Evolutionary conservation across 2,888 invertebrate species (phyloP).

Genomic region (Ischnura elegans): DNA sequence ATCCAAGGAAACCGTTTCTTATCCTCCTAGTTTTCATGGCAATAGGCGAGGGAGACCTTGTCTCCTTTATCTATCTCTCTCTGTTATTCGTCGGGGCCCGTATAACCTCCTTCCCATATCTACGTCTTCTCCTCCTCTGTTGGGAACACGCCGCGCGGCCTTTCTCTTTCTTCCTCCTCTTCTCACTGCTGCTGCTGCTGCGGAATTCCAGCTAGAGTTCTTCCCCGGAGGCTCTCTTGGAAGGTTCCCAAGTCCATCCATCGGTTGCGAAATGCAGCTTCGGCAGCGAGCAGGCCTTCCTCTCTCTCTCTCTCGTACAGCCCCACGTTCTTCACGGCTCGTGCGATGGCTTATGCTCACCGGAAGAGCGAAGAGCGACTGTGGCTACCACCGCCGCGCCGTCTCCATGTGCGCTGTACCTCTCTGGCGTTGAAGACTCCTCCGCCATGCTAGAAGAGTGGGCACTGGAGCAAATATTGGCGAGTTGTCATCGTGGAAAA

Average conservation of each 20-base stretch:
- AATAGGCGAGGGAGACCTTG: background rate
- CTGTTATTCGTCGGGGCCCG: background rate
- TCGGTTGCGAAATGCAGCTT: constrained; percentile 50
- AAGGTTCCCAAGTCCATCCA: constrained; percentile 64
- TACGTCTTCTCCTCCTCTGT: background rate
- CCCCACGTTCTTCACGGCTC: background rate
- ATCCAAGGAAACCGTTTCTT: background rate
- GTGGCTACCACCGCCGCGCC: background rate
- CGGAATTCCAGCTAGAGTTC: constrained; percentile 26
- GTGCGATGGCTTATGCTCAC: background rate
- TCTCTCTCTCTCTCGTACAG: background rate
- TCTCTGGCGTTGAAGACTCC: background rate
- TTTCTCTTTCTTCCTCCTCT: constrained; percentile 33
- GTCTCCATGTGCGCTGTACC: background rate
- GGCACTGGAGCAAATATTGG: background rate
- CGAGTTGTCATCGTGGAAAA: too few species aligned
- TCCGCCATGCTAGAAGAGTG: background rate
- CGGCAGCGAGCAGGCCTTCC: background rate
- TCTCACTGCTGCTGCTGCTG: background rate
- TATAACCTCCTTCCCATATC: constrained; percentile 20
- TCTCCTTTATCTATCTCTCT: constrained; percentile 29
- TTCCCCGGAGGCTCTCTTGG: constrained; percentile 63
- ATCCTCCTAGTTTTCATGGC: background rate
- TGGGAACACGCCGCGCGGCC: background rate
- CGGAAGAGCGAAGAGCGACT: constrained; percentile 12